These are phyloP conservation scores for Helicolenus hilgendorfi DNA, from an alignment of 2,797 vertebrate species.

Conservation along the genomic window DNA sequence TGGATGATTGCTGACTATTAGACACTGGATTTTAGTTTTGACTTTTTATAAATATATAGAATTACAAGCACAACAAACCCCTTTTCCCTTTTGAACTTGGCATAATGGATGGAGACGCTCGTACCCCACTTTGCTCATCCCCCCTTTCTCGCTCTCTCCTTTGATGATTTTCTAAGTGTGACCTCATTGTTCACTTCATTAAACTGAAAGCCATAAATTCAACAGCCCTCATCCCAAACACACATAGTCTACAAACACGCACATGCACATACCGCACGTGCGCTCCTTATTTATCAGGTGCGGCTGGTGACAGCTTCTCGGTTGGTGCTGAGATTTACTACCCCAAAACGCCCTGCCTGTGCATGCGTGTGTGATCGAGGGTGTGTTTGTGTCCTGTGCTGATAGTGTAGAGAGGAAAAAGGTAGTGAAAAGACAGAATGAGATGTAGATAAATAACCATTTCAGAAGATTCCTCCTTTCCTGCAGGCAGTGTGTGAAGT, in stretches of 20 bases:
- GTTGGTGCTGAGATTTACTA: constrained; percentile 71
- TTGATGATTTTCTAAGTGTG: constrained; percentile 66
- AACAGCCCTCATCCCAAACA: constrained; percentile 13
- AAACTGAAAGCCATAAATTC: constrained; percentile 71
- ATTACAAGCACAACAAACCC: not conserved
- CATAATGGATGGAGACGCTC: constrained; percentile 1
- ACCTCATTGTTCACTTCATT: constrained; percentile 76
- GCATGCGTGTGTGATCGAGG: constrained; percentile 23
- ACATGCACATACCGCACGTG: not conserved
- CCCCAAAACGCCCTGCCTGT: constrained; percentile 26
- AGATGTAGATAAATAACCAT: constrained; percentile 77
- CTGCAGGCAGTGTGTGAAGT: constrained; percentile 15
- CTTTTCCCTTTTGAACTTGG: not conserved
- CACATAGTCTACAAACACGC: constrained; percentile 17
- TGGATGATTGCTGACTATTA: not conserved
- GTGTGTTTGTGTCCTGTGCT: constrained; percentile 54
- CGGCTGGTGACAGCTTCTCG: constrained; percentile 55
- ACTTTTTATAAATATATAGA: not conserved
- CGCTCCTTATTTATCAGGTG: constrained; percentile 62
- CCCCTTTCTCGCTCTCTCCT: not conserved
- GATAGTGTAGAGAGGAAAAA: constrained; percentile 51
- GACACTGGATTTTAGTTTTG: not conserved
- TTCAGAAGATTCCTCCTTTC: constrained; percentile 66
- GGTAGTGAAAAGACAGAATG: constrained; percentile 59
- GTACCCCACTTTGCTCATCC: not conserved